Conservation (phyloP, 2,113 vertebrate genomes). For the Crypturellus undulatus region DNA sequence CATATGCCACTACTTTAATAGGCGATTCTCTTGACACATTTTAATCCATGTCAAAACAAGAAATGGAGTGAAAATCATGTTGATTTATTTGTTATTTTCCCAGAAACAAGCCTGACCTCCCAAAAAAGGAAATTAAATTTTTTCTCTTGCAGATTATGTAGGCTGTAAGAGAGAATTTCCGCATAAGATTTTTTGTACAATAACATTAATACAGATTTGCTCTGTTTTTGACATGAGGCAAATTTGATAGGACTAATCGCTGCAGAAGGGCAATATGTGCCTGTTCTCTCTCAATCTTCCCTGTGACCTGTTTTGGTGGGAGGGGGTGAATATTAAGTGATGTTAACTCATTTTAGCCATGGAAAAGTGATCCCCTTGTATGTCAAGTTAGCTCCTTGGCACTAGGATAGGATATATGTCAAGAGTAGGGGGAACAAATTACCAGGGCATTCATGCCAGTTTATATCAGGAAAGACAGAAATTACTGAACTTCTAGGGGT, state of each 20-base stretch:
- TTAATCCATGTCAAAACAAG: neutral
- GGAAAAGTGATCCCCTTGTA: neutral
- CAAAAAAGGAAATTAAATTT: neutral
- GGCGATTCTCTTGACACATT: neutral
- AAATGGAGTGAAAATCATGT: neutral
- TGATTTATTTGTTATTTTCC: neutral
- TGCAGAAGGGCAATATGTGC: neutral
- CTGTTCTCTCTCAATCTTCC: neutral
- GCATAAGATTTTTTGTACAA: neutral
- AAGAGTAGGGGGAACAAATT: neutral
- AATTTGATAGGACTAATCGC: neutral
- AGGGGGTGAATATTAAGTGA: neutral
- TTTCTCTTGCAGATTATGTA: neutral
- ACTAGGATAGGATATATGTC: neutral
- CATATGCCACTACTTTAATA: neutral
- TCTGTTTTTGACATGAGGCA: neutral
- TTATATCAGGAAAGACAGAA: neutral
- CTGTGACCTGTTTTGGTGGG: neutral
- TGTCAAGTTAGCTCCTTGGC: accelerated
- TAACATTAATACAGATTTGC: neutral
- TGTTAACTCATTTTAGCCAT: neutral
- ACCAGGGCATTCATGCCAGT: neutral
- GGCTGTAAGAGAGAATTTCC: neutral
- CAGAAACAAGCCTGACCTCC: neutral
- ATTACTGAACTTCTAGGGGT: neutral